A percentile compares a stretch with the other conserved stretches of the same genome.
Conservation (phyloP, 2,888 invertebrate genomes). For the Phengaris alcon region DNA sequence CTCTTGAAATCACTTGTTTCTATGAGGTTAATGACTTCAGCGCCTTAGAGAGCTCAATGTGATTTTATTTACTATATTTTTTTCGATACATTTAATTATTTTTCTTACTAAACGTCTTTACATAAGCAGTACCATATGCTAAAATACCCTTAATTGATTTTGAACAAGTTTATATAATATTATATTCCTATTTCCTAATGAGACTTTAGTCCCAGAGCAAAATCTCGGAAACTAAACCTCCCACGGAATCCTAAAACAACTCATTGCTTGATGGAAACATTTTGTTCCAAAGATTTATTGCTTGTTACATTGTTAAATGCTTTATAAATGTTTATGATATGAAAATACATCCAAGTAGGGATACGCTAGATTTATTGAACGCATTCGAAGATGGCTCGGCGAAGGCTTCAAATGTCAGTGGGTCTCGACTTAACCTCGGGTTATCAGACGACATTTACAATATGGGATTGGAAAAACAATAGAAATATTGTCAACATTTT, state of each 20-base stretch:
- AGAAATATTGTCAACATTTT: conserved; percentile 10
- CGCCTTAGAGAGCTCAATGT: too few relatives aligned
- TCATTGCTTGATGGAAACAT: conserved; percentile 10
- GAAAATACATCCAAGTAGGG: conserved; percentile 26
- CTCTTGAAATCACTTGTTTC: too few relatives aligned
- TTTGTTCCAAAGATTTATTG: conserved; percentile 22
- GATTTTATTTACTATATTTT: too few relatives aligned
- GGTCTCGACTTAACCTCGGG: conserved; percentile 47
- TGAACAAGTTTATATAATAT: too few relatives aligned
- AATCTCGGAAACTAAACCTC: not conserved
- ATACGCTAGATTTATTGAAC: conserved; percentile 40
- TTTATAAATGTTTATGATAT: conserved; percentile 29
- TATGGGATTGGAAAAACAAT: conserved; percentile 22
- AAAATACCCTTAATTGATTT: too few relatives aligned
- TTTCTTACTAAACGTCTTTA: too few relatives aligned
- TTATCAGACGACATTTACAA: conserved; percentile 36
- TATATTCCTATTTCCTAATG: too few relatives aligned
- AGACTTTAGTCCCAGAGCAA: too few relatives aligned
- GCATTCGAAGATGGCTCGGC: conserved; percentile 41
- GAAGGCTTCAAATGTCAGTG: conserved; percentile 62
- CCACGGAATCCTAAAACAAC: not conserved
- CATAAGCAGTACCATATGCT: too few relatives aligned
- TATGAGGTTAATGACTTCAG: too few relatives aligned
- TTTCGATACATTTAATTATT: too few relatives aligned
- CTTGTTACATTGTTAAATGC: conserved; percentile 20